These are phyloP conservation scores for Steinernema carpocapsae DNA, from an alignment of 2,888 invertebrate species.

Conservation along the genomic window DNA sequence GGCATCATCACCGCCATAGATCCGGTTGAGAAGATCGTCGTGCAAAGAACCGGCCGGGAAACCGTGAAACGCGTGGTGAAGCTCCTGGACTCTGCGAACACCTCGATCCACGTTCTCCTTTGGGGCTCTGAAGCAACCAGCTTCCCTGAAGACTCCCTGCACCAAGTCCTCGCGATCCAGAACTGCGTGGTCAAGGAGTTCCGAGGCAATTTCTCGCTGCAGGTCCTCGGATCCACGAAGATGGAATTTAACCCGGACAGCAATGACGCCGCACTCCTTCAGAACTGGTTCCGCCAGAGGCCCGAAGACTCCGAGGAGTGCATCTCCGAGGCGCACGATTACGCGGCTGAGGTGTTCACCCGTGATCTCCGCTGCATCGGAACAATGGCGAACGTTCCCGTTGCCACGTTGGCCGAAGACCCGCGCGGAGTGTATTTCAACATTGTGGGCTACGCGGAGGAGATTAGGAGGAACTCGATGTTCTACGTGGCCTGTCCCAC, in stretches of 20 bases:
- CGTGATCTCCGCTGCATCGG: conserved; percentile 13
- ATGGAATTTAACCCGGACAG: not conserved
- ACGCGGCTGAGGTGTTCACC: not conserved
- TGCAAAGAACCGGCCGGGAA: conserved; percentile 10
- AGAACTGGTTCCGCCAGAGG: not conserved
- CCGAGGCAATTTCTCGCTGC: conserved; percentile 3
- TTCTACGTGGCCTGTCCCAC: conserved; percentile 11
- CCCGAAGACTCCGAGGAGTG: not conserved
- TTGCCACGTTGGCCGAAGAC: not conserved
- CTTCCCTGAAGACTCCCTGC: not conserved
- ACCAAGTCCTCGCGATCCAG: not conserved
- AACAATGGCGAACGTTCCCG: not conserved
- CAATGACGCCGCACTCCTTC: not conserved
- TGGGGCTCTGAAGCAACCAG: not conserved
- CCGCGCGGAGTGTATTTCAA: conserved; percentile 3
- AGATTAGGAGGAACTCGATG: not conserved
- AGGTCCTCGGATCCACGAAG: not conserved
- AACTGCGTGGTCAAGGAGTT: not conserved
- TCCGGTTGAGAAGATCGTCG: not conserved
- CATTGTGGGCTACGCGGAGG: not conserved
- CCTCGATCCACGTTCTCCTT: not conserved
- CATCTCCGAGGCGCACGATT: conserved; percentile 7
- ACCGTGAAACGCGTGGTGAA: not conserved
- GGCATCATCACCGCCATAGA: not conserved
- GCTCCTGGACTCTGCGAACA: not conserved